Evolutionary conservation across 1,140 invertebrate genomes (phyloP).

Genomic region (Coenobita brevimanus): DNA sequence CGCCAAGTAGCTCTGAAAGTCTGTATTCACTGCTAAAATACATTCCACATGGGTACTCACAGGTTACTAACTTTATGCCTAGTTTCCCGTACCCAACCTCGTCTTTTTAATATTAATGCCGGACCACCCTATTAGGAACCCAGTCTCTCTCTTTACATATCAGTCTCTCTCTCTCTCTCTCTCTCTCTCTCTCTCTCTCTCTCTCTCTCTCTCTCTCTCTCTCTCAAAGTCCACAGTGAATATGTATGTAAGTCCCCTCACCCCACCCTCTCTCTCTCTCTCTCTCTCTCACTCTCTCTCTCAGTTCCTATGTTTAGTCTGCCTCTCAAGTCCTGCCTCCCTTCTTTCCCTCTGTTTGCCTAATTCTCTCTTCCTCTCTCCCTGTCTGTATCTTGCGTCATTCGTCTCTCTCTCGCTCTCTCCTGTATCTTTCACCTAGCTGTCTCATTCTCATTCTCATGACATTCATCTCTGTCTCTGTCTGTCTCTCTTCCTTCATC

Average conservation of each 20-base stretch:
- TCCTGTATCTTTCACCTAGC: neutral
- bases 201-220: neutral
- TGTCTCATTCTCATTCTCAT: no score
- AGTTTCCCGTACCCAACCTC: no score
- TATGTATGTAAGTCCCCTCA: conserved; percentile 14
- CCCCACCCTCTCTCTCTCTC: conserved; percentile 16
- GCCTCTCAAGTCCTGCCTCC: neutral
- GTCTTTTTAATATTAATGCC: no score
- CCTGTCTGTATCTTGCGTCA: no score
- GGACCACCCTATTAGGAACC: neutral
- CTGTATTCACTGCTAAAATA: no score
- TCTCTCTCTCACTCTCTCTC: no score
- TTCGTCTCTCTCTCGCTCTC: neutral
- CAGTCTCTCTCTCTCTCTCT: neutral
- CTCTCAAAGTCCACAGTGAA: neutral
- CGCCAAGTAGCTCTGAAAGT: no score
- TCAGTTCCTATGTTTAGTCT: neutral
- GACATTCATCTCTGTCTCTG: no score
- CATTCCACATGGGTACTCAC: no score
- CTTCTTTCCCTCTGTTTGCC: neutral
- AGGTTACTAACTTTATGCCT: no score
- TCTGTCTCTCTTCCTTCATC: neutral
- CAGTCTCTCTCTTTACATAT: neutral
- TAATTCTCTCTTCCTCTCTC: neutral
- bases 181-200: neutral